Evolutionary conservation across 2,797 vertebrate genomes (phyloP), one percentile per base, ranked within the genome.

Genomic region (Notolepis coatsorum): DNA sequence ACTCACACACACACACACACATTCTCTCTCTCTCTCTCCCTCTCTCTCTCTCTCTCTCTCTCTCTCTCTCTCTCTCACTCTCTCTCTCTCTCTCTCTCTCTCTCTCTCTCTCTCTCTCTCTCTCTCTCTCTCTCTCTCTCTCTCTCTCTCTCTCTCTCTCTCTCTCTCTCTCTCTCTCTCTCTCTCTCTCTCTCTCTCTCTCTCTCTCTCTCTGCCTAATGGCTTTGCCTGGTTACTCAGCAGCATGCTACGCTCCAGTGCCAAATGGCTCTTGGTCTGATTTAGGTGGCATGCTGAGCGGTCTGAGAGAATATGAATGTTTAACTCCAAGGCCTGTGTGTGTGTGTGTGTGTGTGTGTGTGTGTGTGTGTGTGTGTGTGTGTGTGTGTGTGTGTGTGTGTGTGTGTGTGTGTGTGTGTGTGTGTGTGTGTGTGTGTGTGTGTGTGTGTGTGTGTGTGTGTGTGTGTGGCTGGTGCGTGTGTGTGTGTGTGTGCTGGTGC

Each of bases 281-380:
- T 82, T 75, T 84, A 71, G 81, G 74, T 88, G 84, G 63, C 81
- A 77, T 61, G 62, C 72, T 81, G 81, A 74, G 61, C 65, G 61
- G 51, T 75, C 60, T 73, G 68, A 72, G 67, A 73, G 72, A 83
- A 79, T 79, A 80, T 82, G 70, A 89, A 89, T 87, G 82, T 89
- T 86, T 89, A 64, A 84, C 68, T 77, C 30, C 31, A 21, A 54
- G 30, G 53, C 23, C 25, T 21, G 67, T 61, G 33, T 49, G 63
- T 48, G 31, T 35, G 31, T 25, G 21, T 12, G 49, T 5, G 39
- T n/a, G 39, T 42, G 12, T 15, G 4, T 6, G 10, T 5, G 38
- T 15, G 1, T 64, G 47, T 24, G 21, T 24, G 35, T 60, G 18
- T 59, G 55, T 23, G 65, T 70, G 68, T 67, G 71, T n/a, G 35